Percentiles rank a stretch among this genome's conserved stretches.
phyloP scores from a whole-genome alignment of 1,140 invertebrate species.

The Platyscapa corneri region DNA sequence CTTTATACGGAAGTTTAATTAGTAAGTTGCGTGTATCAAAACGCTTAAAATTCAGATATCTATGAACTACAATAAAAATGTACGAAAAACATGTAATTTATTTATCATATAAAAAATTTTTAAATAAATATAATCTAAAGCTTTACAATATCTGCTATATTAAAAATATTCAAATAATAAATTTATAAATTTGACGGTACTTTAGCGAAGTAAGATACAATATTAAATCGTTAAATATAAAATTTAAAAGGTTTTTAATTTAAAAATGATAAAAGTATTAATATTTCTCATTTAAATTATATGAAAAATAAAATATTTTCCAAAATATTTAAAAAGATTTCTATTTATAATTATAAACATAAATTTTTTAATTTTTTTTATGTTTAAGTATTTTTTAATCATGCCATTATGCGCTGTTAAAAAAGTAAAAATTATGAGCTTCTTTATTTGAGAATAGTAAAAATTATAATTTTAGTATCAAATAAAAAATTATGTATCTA shows the following conservation, averaged over 20 bases:
- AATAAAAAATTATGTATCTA: no score
- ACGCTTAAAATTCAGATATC: not conserved
- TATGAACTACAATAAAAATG: not conserved
- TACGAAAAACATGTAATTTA: not conserved
- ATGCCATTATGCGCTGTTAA: no score
- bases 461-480: no score
- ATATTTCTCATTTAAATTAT: not conserved
- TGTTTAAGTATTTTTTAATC: no score
- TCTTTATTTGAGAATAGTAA: no score
- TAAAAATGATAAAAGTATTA: not conserved
- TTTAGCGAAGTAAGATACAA: no score
- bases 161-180: not conserved
- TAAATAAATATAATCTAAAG: not conserved
- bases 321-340: no score
- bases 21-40: not conserved
- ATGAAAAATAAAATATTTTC: no score
- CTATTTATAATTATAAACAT: no score
- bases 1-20: not conserved
- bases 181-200: not conserved
- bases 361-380: no score
- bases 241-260: not conserved
- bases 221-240: no score
- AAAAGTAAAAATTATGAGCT: no score
- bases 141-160: not conserved
- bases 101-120: not conserved